Percentiles rank a stretch among this genome's conserved stretches.
These are phyloP conservation scores for Leptinotarsa undecemlineata DNA, from an alignment of 1,140 invertebrate genomes.

Conservation along the genomic window DNA sequence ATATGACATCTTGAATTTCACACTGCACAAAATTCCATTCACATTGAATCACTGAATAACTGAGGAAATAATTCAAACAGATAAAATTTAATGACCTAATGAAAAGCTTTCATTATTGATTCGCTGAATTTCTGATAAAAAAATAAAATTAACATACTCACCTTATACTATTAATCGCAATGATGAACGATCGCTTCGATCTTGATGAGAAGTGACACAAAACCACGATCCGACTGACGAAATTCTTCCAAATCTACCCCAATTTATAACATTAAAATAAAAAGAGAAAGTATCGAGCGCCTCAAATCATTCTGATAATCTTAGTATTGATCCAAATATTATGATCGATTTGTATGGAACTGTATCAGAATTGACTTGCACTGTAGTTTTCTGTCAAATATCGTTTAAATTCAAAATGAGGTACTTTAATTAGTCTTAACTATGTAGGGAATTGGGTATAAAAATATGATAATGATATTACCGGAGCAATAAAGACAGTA, in stretches of 20 bases:
- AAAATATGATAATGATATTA: not conserved
- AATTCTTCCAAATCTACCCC: slow-evolving; percentile 5
- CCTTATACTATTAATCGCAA: not conserved
- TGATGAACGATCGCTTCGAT: not conserved
- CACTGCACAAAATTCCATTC: too few species aligned
- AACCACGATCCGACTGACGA: not conserved
- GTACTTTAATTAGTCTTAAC: too few species aligned
- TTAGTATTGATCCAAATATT: not conserved
- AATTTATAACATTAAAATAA: not conserved
- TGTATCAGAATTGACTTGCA: not conserved
- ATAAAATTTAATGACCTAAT: too few species aligned
- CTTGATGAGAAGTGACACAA: not conserved
- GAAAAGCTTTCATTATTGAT: too few species aligned
- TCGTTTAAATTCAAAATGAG: not conserved
- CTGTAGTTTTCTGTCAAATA: not conserved
- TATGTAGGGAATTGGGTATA: not conserved
- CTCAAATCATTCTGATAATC: not conserved
- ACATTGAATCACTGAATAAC: too few species aligned
- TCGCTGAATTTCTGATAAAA: too few species aligned
- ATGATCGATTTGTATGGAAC: not conserved
- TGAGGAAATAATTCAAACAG: too few species aligned
- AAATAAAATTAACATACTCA: not conserved
- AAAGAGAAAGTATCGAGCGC: not conserved
- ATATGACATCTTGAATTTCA: too few species aligned
- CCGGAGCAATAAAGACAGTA: too few species aligned